A percentile compares a stretch with the other conserved stretches of the same genome.
These are phyloP conservation scores for Fabriciana adippe DNA, from an alignment of 2,888 invertebrate genomes.

Conservation along the genomic window DNA sequence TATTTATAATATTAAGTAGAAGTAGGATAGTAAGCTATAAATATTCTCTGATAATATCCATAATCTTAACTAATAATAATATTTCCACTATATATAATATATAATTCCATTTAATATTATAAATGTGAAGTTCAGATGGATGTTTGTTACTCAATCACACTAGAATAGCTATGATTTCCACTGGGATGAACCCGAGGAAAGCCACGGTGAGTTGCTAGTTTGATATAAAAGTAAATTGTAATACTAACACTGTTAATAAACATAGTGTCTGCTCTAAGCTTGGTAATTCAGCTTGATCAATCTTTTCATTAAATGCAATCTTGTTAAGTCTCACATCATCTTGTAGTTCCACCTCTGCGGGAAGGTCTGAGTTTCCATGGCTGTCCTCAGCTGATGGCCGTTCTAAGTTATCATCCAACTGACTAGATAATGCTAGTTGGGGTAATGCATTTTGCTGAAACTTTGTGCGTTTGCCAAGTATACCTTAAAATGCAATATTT, in stretches of 20 bases:
- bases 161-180: too few species aligned
- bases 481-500: conserved; percentile 68
- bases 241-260: conserved; percentile 87
- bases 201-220: too few species aligned
- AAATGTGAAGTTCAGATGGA: too few species aligned
- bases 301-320: conserved; percentile 85
- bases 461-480: conserved; percentile 94
- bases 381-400: conserved; percentile 74
- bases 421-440: conserved; percentile 89
- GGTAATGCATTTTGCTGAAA: conserved; percentile 92
- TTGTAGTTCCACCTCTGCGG: conserved; percentile 87
- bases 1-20: too few species aligned
- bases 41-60: too few species aligned
- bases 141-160: too few species aligned
- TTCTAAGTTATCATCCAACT: conserved; percentile 64
- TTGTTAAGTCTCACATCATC: conserved; percentile 94
- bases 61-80: too few species aligned
- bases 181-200: too few species aligned
- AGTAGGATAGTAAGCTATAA: too few species aligned
- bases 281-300: conserved; percentile 81
- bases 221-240: neutral
- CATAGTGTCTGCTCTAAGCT: conserved; percentile 90
- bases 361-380: conserved; percentile 77
- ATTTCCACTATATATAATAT: too few species aligned
- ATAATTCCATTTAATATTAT: too few species aligned